Base-by-base conservation (phyloP, 2,797 vertebrate genomes). In the Gila robusta region DNA sequence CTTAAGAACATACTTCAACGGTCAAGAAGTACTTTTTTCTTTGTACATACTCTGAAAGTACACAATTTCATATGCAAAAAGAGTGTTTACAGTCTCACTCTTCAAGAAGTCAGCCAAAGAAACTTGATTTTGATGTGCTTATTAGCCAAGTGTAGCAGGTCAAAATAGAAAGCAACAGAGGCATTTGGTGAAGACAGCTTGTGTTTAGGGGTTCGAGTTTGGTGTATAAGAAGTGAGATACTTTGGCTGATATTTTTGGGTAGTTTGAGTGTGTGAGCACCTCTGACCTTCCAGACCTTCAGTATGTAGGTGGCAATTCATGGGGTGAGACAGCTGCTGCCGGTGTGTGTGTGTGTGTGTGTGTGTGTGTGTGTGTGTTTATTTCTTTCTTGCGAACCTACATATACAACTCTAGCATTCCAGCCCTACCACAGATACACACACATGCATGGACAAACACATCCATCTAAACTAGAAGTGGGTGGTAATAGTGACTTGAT, bases 401-500 rank as follows among this genome's bases (percentile, higher is more conserved):
- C 81, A 85, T 62, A 72, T 62, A 77, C 80, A 73, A 81, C 62
- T 52, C 9, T 32, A 76, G 71, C 41, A 87, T 79, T 84, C 77
- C 74, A 83, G 70, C 81, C 67, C 82, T 62, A 78, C 66, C 77
- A 81, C 86, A 87, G 66, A 84, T 67, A 37, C 77, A 79, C 87
- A 85, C 88, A 83, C 35, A 89, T 66, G 81, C 17, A 76, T 56
- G 73, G 49, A 88, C 67, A 64, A 82, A 89, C 85, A 88, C 88
- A 90, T 84, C 37, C 62, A 80, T 82, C 88, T 71, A 86, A 37
- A 85, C 71, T 39, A 37, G 32, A 52, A 81, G 83, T 71, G 80
- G 89, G 81, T 73, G 86, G 80, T 78, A 86, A 81, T 79, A 79
- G 80, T 44, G 90, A 88, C 89, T 91, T 84, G 39, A 70, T 52